phyloP scores from a whole-genome alignment of 1,140 invertebrate genomes.

The Camponotus pennsylvanicus region DNA sequence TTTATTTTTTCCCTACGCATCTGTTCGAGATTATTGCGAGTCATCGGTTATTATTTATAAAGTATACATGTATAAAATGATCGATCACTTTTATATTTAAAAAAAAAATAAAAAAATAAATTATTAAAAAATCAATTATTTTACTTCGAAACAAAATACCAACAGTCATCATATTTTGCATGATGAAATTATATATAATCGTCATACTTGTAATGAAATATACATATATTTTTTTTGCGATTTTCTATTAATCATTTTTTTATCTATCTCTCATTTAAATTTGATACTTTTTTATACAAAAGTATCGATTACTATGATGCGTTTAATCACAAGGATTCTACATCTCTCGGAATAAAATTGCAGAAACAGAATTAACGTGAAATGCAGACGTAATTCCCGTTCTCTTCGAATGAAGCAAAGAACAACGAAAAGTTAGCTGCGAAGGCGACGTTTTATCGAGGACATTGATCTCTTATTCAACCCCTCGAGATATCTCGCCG shows the following conservation, averaged over 20 bases:
- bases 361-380: conserved; percentile 38
- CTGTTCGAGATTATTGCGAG: neutral
- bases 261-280: too few species aligned
- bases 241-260: too few species aligned
- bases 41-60: neutral
- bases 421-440: conserved; percentile 20
- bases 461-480: conserved; percentile 64
- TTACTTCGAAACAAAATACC: neutral
- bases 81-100: neutral
- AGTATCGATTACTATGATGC: neutral
- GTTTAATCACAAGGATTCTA: neutral
- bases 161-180: neutral
- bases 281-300: too few species aligned
- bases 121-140: neutral
- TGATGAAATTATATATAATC: neutral
- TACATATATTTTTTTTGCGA: neutral
- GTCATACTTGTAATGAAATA: neutral
- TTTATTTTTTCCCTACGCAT: neutral
- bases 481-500: conserved; percentile 47
- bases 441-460: conserved; percentile 69
- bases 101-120: neutral
- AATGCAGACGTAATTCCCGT: conserved; percentile 27
- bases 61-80: neutral
- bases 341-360: conserved; percentile 2
- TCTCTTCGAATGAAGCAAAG: neutral